Conservation (phyloP, 2,797 vertebrate species). For the Ispidina picta region DNA sequence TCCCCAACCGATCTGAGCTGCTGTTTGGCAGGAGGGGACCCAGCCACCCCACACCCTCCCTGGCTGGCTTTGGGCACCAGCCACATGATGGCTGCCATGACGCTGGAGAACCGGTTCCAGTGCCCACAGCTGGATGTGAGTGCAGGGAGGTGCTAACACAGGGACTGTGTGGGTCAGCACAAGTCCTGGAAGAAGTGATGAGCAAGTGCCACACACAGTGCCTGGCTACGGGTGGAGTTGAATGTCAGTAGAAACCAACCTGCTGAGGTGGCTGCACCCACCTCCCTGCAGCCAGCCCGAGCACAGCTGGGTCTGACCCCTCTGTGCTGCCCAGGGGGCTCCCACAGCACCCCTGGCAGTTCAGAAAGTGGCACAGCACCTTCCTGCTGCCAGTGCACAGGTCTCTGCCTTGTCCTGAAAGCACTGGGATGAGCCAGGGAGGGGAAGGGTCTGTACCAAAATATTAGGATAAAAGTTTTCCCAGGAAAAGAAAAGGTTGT, state of each 20-base stretch:
- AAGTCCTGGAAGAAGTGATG: neutral
- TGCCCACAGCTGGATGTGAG: neutral
- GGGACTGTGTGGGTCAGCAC: neutral
- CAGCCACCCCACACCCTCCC: neutral
- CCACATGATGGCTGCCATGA: accelerated
- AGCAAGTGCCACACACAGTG: neutral
- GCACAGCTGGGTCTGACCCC: neutral
- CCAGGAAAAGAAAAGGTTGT: neutral
- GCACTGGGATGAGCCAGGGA: neutral
- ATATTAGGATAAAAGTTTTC: neutral
- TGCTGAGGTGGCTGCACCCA: neutral
- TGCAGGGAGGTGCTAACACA: neutral
- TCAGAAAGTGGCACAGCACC: neutral
- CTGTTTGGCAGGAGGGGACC: neutral
- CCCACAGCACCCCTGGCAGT: neutral
- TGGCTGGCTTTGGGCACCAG: neutral
- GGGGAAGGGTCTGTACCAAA: neutral
- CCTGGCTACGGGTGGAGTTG: neutral
- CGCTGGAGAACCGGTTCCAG: neutral
- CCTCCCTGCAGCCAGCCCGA: neutral
- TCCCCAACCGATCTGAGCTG: accelerated
- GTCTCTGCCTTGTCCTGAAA: neutral
- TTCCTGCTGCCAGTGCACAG: accelerated
- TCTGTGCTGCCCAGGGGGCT: accelerated
- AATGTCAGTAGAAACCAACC: neutral